phyloP scores from a whole-genome alignment of 2,113 vertebrate species.

The Alethe diademata region DNA sequence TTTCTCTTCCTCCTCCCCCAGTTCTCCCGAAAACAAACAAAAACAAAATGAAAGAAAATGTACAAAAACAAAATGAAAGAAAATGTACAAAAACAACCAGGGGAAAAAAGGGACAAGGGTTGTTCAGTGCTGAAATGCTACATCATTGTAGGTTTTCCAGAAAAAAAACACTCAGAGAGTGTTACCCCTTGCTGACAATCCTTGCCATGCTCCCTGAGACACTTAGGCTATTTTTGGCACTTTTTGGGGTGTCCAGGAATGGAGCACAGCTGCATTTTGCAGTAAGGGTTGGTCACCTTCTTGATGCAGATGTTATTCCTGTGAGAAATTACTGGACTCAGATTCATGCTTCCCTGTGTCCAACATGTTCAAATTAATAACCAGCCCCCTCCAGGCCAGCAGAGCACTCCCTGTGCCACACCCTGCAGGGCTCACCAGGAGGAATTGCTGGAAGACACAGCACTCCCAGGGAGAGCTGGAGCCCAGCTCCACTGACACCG shows the following conservation, averaged over 20 bases:
- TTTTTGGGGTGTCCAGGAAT: neutral
- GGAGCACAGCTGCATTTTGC: neutral
- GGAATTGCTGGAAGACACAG: neutral
- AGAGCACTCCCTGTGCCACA: neutral
- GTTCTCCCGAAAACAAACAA: slow-evolving; percentile 48
- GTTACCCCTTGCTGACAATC: neutral
- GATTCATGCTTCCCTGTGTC: neutral
- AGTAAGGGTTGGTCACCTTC: neutral
- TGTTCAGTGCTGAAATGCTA: neutral
- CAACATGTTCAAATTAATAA: neutral
- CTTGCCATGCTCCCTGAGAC: accelerated
- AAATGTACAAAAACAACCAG: slow-evolving; percentile 3
- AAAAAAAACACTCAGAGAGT: neutral
- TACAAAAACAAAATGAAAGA: slow-evolving; percentile 17
- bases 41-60: slow-evolving; percentile 1
- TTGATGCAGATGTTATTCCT: neutral
- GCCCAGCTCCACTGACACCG: accelerated
- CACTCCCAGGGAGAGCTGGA: neutral
- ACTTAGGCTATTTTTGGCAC: neutral
- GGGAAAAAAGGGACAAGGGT: neutral
- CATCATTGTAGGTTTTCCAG: neutral
- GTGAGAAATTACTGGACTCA: neutral
- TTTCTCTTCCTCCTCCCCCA: neutral
- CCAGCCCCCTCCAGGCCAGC: neutral
- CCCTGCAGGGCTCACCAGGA: accelerated